Evolutionary conservation across 92 coral and sea anemone genomes (phyloP), one percentile per base, ranked within the genome.

Genomic region (Umimayanthus chanpuru): DNA sequence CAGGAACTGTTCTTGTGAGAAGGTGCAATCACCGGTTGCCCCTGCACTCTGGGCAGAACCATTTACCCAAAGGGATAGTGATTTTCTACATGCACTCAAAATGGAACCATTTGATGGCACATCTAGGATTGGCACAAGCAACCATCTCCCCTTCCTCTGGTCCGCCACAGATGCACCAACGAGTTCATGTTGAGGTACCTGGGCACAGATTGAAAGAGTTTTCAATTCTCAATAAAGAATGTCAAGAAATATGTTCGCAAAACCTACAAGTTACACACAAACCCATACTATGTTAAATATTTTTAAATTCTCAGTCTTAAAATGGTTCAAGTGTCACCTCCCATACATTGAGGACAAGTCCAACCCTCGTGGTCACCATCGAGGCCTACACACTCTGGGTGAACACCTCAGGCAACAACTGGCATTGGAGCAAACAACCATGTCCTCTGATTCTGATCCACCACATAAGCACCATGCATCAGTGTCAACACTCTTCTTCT

Each of bases 81-180:
- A 55, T 79, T 70, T 55, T 30, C 28, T 43, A 70, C 83, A 49
- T 70, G 29, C 70, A 79, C 53, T 55, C 68, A 26, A 79, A 79
- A 55, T 79, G 83, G 30, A 79, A 79, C 83, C 83, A 79, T 70
- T 79, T 70, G 12, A 28, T 50, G 83, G 28, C 68, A 49, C 83
- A 79, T 50, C 68, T 43, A 26, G 82, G 82, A 68, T 79, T 79
- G 83, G 55, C 83, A 39, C 83, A 79, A 26, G 70, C 83, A 78
- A 78, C 44, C 81, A 47, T 78, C 39, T 78, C 81, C 47, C 81
- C 81, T 49, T 78, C 83, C 68, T 79, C 83, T 50, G 70, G 83
- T 43, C 83, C 83, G 53, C 87, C 87, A 66, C 87, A 72, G 87
- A 82, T 67, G 76, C 78, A 67, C 87, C 77, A 82, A 53, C 38